phyloP scores from a whole-genome alignment of 2,797 vertebrate genomes.

The Anisognathus igniventris region DNA sequence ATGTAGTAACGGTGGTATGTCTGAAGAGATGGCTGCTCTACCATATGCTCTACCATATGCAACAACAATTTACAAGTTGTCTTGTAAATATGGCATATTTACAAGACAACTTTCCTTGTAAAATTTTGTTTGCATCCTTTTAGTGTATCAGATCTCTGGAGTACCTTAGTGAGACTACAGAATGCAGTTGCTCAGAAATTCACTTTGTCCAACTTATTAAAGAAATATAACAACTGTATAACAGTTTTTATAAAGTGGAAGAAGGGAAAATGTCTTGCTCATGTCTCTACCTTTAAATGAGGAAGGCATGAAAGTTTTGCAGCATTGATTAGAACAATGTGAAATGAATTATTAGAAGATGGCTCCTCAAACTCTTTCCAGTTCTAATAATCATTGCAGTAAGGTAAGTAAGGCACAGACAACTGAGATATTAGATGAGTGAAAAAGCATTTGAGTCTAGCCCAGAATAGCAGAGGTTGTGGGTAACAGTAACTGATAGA shows the following conservation, averaged over 20 bases:
- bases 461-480: not conserved
- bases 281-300: not conserved
- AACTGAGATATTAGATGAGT: fast-evolving
- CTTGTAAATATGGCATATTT: not conserved
- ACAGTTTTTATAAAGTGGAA: not conserved
- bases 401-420: not conserved
- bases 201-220: not conserved
- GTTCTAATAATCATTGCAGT: not conserved
- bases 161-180: not conserved
- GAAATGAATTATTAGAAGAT: not conserved
- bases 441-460: fast-evolving
- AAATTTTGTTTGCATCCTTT: not conserved
- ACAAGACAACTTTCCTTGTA: not conserved
- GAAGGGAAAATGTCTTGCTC: not conserved
- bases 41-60: not conserved
- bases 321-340: not conserved
- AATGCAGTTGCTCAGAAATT: not conserved
- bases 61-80: not conserved
- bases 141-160: not conserved
- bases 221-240: not conserved
- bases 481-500: not conserved
- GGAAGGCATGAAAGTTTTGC: not conserved
- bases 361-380: not conserved
- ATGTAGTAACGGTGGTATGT: not conserved
- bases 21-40: not conserved